These are phyloP conservation scores for Salminus brasiliensis DNA, from an alignment of 2,113 vertebrate genomes.

Conservation along the genomic window DNA sequence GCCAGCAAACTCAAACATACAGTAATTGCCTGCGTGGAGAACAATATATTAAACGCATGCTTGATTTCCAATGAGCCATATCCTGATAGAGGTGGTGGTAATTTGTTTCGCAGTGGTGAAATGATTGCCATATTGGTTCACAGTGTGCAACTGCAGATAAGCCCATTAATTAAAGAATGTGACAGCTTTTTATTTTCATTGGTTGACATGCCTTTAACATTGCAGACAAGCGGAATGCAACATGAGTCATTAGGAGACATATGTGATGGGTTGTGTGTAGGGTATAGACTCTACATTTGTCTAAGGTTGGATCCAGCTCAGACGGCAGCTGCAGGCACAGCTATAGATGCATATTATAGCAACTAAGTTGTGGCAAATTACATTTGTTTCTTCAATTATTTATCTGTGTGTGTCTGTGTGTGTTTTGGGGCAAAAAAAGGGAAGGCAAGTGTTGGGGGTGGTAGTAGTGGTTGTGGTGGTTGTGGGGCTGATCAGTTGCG, in stretches of 20 bases:
- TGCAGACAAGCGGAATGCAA: neutral
- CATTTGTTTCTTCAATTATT: neutral
- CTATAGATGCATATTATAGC: neutral
- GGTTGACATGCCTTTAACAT: neutral
- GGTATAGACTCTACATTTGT: neutral
- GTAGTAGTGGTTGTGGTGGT: no score
- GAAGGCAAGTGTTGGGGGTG: neutral
- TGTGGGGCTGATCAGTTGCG: conserved; percentile 9
- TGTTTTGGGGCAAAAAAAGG: neutral
- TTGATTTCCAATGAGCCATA: conserved; percentile 34
- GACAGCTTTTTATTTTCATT: conserved; percentile 13
- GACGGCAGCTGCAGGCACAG: neutral
- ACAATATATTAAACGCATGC: conserved; percentile 31
- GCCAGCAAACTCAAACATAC: neutral
- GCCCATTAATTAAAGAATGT: conserved; percentile 17
- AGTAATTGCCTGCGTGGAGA: conserved; percentile 29
- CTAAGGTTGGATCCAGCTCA: neutral
- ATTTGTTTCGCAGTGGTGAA: conserved; percentile 38
- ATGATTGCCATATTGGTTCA: conserved; percentile 3
- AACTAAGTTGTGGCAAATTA: neutral
- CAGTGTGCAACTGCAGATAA: neutral
- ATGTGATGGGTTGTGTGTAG: neutral
- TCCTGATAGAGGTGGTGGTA: conserved; percentile 31
- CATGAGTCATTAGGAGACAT: neutral
- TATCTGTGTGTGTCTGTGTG: neutral